Evolutionary conservation across 2,888 invertebrate genomes (phyloP).

Genomic region (Drosophila melanosoma): DNA sequence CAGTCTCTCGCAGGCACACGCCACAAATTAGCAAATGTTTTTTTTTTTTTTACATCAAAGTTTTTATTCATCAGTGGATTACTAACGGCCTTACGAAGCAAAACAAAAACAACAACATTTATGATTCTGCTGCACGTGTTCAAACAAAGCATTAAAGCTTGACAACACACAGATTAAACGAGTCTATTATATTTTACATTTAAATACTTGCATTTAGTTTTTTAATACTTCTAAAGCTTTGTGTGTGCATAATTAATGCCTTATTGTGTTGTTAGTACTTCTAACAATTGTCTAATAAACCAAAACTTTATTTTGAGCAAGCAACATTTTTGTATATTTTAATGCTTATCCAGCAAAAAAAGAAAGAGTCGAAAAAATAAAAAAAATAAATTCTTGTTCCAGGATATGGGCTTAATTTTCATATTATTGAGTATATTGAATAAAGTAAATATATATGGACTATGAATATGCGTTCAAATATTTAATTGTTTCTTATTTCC

Average conservation of each 20-base stretch:
- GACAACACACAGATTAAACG: constrained; percentile 1
- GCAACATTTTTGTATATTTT: no score
- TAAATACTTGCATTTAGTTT: not conserved
- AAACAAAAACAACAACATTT: constrained; percentile 24
- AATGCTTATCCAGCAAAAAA: no score
- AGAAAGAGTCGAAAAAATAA: no score
- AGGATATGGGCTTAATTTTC: not conserved
- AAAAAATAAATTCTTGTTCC: not conserved
- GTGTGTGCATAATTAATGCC: not conserved
- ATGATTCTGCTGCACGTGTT: constrained; percentile 66
- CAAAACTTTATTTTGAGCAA: not conserved
- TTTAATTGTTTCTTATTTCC: not conserved
- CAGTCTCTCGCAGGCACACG: constrained; percentile 10
- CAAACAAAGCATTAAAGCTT: constrained; percentile 50
- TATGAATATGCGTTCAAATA: not conserved
- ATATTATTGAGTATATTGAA: not conserved
- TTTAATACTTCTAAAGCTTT: not conserved
- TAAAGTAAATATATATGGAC: not conserved
- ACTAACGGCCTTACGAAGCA: constrained; percentile 46
- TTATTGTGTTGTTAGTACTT: not conserved
- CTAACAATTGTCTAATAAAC: not conserved
- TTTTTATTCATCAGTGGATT: constrained; percentile 61
- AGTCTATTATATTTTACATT: not conserved
- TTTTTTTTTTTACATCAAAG: constrained; percentile 43
- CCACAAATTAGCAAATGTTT: constrained; percentile 46